These are phyloP conservation scores for Nesogale talazaci DNA, from an alignment of 2,113 vertebrate genomes.

Conservation along the genomic window DNA sequence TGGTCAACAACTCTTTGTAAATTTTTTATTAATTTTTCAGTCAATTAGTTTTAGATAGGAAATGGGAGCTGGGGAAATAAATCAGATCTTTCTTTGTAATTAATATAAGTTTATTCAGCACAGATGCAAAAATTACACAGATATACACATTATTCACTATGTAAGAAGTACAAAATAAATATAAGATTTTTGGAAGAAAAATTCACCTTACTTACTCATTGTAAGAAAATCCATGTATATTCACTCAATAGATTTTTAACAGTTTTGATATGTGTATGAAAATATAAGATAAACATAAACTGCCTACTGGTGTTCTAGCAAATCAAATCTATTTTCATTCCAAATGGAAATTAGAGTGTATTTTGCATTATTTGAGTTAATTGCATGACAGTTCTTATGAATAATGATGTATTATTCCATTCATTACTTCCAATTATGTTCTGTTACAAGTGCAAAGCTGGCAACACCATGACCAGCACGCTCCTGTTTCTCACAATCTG, in stretches of 20 bases:
- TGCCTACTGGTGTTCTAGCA: slow-evolving; percentile 84
- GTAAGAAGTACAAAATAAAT: slow-evolving; percentile 39
- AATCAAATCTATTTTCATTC: slow-evolving; percentile 87
- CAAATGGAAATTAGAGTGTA: slow-evolving; percentile 83
- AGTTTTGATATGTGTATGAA: slow-evolving; percentile 81
- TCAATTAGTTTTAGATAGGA: slow-evolving; percentile 69
- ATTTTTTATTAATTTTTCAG: slow-evolving; percentile 73
- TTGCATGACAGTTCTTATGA: slow-evolving; percentile 86
- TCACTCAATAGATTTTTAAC: slow-evolving; percentile 78
- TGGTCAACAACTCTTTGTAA: slow-evolving; percentile 71
- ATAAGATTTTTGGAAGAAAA: slow-evolving; percentile 37
- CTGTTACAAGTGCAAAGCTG: slow-evolving; percentile 75
- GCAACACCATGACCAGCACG: slow-evolving; percentile 69
- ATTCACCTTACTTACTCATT: slow-evolving; percentile 58
- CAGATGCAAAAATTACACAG: slow-evolving; percentile 61
- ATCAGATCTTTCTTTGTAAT: slow-evolving; percentile 70
- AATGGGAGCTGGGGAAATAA: slow-evolving; percentile 73
- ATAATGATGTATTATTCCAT: slow-evolving; percentile 85
- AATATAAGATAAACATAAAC: slow-evolving; percentile 85
- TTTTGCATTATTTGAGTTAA: slow-evolving; percentile 86
- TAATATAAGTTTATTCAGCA: slow-evolving; percentile 73
- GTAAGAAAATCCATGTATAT: slow-evolving; percentile 67
- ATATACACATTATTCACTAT: slow-evolving; percentile 52
- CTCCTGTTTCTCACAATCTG: slow-evolving; percentile 57
- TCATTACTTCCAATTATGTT: slow-evolving; percentile 86